These are phyloP conservation scores for Drosophila antonietae DNA, from an alignment of 2,888 invertebrate genomes.

Conservation along the genomic window DNA sequence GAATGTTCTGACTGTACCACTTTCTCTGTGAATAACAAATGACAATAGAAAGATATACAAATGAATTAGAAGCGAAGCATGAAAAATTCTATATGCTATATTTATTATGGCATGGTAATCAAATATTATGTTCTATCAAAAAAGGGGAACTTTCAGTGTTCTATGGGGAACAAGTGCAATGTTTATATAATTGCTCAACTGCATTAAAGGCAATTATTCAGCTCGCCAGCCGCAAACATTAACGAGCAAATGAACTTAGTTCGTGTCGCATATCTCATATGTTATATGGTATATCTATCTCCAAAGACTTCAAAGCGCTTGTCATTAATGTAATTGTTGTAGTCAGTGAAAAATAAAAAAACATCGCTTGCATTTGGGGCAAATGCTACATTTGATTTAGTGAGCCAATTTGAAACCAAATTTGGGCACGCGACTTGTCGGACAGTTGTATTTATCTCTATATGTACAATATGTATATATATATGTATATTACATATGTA, in stretches of 20 bases:
- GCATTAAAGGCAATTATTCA: conserved; percentile 76
- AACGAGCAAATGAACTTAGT: conserved; percentile 42
- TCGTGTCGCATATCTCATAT: conserved; percentile 45
- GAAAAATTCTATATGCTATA: background rate
- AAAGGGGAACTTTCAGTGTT: background rate
- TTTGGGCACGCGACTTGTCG: conserved; percentile 43
- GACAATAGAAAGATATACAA: background rate
- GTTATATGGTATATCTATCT: conserved; percentile 12
- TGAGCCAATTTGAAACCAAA: conserved; percentile 24
- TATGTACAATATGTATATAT: background rate
- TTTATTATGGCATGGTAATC: conserved; percentile 23
- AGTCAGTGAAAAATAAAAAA: conserved; percentile 5
- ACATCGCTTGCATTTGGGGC: conserved; percentile 50
- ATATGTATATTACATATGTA: conserved; percentile 2
- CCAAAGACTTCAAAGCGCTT: conserved; percentile 24
- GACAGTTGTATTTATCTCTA: conserved; percentile 4
- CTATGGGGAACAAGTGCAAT: conserved; percentile 32
- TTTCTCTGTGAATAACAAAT: background rate
- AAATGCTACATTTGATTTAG: conserved; percentile 48
- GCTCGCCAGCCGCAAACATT: conserved; percentile 21
- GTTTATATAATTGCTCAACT: conserved; percentile 68
- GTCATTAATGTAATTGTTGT: conserved; percentile 60
- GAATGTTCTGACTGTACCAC: background rate
- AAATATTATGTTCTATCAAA: background rate
- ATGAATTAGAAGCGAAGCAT: conserved; percentile 4